phyloP scores from a whole-genome alignment of 2,797 vertebrate species.

The Kryptopterus vitreolus region DNA sequence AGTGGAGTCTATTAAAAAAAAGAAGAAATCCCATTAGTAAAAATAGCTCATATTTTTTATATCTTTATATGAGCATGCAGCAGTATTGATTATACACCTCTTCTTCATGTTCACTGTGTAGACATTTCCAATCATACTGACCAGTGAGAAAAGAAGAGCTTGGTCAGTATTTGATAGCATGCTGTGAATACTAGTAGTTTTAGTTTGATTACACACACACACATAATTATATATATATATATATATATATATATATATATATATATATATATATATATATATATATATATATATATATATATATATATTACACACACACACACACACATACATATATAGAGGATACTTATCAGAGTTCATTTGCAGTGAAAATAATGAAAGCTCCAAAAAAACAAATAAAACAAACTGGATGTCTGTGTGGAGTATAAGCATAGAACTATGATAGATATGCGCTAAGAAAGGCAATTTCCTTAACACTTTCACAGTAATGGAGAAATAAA shows the following conservation, averaged over 20 bases:
- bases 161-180: slow-evolving; percentile 13
- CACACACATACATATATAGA: slow-evolving; percentile 29
- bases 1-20: slow-evolving; percentile 28
- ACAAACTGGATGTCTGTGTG: background rate
- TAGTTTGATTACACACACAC: too few species aligned
- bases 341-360: background rate
- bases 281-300: too few species aligned
- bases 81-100: slow-evolving; percentile 31
- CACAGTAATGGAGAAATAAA: background rate
- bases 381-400: background rate
- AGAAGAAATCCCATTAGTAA: slow-evolving; percentile 8
- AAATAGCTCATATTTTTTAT: background rate
- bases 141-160: slow-evolving; percentile 9
- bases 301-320: too few species aligned
- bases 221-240: too few species aligned
- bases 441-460: background rate
- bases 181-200: slow-evolving; percentile 23
- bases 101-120: slow-evolving; percentile 22
- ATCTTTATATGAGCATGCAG: slow-evolving; percentile 4
- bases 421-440: background rate
- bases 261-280: too few species aligned
- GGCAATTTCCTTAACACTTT: background rate
- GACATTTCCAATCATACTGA: slow-evolving; percentile 9
- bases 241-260: too few species aligned
- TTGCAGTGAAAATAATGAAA: background rate